Base-by-base conservation (phyloP, 2,797 vertebrate species). In the Ibycter americanus region DNA sequence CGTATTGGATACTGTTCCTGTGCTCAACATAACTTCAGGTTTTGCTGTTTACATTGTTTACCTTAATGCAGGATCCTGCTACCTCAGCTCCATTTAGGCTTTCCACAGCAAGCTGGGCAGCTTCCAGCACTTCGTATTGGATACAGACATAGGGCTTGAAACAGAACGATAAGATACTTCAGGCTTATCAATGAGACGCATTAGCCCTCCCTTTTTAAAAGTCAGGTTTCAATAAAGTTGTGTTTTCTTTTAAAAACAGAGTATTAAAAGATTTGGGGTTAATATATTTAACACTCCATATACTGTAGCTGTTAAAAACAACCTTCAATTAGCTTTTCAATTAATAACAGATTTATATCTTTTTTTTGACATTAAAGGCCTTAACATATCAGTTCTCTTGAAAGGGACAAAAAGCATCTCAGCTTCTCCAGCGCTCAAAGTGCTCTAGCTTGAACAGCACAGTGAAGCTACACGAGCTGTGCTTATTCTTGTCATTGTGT, bases 61-160 rank as follows among this genome's bases (percentile, higher is more conserved):
- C 99, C 98, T 98, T 98, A 87, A 99, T 97, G 70, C 44, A 47
- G 67, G 97, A 97, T 83, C 98, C 98, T 34, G 98, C 98, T 46
- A 99, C 71, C 84, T 83, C 74, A 54, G 79, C 65, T 81, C 98
- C 98, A 72, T 99, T 93, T 49, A 99, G 91, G 44, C 90, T 97
- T 52, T 98, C 98, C 63, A 98, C 62, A 59, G 99, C 99, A 73
- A 99, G 97, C 67, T 97, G 76, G 26, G 99, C 98, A 91, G 98
- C 99, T 96, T 99, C 99, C 71, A 99, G 97, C 44, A 99, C 96
- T 95, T 98, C 92, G 3, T 98, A 99, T 4, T 98, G 98, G 19
- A 99, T 92, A 86, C 98, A 97, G 31, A 99, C 97, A 55, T 99
- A 98, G 5, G 98, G 97, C 99, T 99, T 95, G 22, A 94, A 81